phyloP scores from a whole-genome alignment of 1,140 invertebrate species.

The Ectropis grisescens region DNA sequence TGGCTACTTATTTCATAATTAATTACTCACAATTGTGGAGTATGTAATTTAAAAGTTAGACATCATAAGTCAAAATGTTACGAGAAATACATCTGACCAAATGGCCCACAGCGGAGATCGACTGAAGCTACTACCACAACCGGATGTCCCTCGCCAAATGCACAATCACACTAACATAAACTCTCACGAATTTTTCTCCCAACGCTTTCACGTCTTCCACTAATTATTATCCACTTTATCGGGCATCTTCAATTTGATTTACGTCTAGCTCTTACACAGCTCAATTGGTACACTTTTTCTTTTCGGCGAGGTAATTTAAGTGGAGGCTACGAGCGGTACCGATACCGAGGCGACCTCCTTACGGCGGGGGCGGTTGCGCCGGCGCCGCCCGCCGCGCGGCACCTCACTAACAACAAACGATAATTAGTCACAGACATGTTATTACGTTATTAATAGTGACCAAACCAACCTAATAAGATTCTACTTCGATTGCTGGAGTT shows the following conservation, averaged over 20 bases:
- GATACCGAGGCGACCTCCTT: slow-evolving; percentile 27
- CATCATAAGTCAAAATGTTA: too few species aligned
- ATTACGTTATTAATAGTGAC: slow-evolving; percentile 14
- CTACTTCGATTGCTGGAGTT: too few species aligned
- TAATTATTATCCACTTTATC: slow-evolving; percentile 71
- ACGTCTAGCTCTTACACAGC: slow-evolving; percentile 55
- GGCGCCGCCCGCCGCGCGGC: not conserved
- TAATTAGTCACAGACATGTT: slow-evolving; percentile 22
- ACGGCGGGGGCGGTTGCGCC: not conserved
- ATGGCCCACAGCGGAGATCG: too few species aligned
- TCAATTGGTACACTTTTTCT: slow-evolving; percentile 63
- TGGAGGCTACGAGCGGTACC: slow-evolving; percentile 16
- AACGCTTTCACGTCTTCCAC: slow-evolving; percentile 67
- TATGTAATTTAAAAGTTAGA: too few species aligned
- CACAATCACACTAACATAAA: slow-evolving; percentile 65
- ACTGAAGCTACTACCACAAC: slow-evolving; percentile 28
- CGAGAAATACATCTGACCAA: too few species aligned
- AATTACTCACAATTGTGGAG: too few species aligned
- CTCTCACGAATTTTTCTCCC: slow-evolving; percentile 69
- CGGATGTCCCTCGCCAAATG: slow-evolving; percentile 59
- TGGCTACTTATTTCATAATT: too few species aligned
- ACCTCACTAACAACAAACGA: slow-evolving; percentile 1
- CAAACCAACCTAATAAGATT: too few species aligned
- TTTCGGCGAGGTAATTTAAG: slow-evolving; percentile 44
- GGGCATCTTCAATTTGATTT: slow-evolving; percentile 70